Evolutionary conservation across 2,113 vertebrate species (phyloP).

Genomic region (Procavia capensis): DNA sequence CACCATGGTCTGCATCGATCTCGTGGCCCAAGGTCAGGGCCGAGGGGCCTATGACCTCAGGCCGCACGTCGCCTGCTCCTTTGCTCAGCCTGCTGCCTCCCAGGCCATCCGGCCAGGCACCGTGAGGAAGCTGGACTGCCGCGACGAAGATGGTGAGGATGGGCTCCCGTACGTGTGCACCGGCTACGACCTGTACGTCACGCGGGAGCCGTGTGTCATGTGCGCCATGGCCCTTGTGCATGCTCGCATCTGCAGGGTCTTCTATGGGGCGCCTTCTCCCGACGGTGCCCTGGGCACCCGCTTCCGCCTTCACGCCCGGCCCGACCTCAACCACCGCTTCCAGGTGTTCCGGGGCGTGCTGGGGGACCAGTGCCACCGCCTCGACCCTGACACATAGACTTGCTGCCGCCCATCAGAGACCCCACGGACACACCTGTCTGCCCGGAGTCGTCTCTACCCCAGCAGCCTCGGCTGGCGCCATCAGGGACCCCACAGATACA

Average conservation of each 20-base stretch:
- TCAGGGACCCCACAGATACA: too few species aligned
- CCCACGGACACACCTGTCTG: too few species aligned
- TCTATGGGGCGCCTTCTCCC: conserved; percentile 87
- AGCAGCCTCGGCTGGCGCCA: too few species aligned
- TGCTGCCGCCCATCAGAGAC: too few species aligned
- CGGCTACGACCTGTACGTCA: conserved; percentile 92
- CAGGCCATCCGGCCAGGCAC: accelerated
- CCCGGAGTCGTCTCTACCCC: too few species aligned
- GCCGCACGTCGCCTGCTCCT: conserved; percentile 84
- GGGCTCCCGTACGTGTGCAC: conserved; percentile 92
- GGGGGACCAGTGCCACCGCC: conserved; percentile 84
- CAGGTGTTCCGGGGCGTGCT: conserved; percentile 91
- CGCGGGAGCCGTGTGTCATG: conserved; percentile 93
- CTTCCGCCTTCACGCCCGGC: conserved; percentile 90
- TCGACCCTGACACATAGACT: conserved; percentile 58
- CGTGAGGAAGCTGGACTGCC: not conserved
- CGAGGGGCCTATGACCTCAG: conserved; percentile 86
- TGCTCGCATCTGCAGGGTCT: conserved; percentile 91
- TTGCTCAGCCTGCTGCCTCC: accelerated
- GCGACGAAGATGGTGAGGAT: accelerated
- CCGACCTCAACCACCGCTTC: conserved; percentile 92
- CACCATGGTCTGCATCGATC: conserved; percentile 92
- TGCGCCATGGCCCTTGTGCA: conserved; percentile 95
- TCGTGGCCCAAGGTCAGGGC: conserved; percentile 91
- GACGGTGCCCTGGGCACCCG: conserved; percentile 91